Base-by-base conservation (phyloP, 2,888 invertebrate genomes). In the Drosophila histrio region DNA sequence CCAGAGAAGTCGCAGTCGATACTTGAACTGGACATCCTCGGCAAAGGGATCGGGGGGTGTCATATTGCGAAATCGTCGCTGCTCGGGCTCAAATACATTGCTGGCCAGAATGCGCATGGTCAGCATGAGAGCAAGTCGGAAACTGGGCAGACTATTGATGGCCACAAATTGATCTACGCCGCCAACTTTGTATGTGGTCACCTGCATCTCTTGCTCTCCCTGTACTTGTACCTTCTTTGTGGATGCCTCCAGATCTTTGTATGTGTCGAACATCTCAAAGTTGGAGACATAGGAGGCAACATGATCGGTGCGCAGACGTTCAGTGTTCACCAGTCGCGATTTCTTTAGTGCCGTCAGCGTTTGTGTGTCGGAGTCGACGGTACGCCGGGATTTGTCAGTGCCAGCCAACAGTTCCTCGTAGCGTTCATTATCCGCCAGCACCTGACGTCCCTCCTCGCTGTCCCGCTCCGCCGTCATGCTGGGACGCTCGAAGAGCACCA, bases 211-310 rank as follows among this genome's bases (percentile, higher is more conserved):
- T 91, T 93, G 92, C 66, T 92, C 92, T 39, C 93, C 93, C 8
- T 92, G 91, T 43, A 90, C 73, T 22, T 89, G 80, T 0, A 91
- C 74, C 28, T 86, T 89, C 36, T 90, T 88, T 0, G 88, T 89
- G 1, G 84, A 80, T 1, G 85, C 82, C n/a, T 92, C 92, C 26
- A 93, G 80, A 46, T 91, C 91, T 5, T 92, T 92, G 76, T 94
- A 95, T 0, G 95, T 95, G 84, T 96, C 96, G 79, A 94, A 94
- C 94, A 96, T 95, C 77, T 96, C 95, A 94, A 96, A 96, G 84
- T 94, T 93, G 0, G 96, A 96, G 0, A 95, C 96, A 87, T 95
- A 95, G 0, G 94, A 93, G 1, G 92, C 92, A 2, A 93, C 93
- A 80, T 95, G 94, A 53, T 91, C 92, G 58, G 93, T 94, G 56